Evolutionary conservation across 2,113 vertebrate species (phyloP).

Genomic region (Channa argus): DNA sequence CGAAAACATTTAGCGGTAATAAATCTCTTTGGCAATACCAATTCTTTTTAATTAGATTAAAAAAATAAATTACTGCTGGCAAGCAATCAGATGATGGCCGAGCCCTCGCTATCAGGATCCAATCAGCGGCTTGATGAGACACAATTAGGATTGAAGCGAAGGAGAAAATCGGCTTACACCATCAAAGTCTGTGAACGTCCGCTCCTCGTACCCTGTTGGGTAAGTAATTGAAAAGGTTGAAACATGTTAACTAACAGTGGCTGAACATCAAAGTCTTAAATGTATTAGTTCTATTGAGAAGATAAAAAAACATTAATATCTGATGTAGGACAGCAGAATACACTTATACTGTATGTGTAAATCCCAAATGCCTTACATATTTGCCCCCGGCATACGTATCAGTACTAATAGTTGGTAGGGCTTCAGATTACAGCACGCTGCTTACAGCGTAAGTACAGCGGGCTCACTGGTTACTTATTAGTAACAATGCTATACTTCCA

Average conservation of each 20-base stretch:
- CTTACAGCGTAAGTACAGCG: no score
- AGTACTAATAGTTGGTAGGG: neutral
- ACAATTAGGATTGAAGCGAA: slow-evolving; percentile 67
- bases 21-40: slow-evolving; percentile 57
- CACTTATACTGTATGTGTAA: neutral
- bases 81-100: slow-evolving; percentile 58
- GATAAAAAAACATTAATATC: no score
- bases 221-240: slow-evolving; percentile 53
- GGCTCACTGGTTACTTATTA: no score
- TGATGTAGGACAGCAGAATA: no score
- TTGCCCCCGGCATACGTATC: neutral
- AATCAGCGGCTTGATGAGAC: slow-evolving; percentile 71
- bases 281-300: neutral
- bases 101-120: slow-evolving; percentile 62
- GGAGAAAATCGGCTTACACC: slow-evolving; percentile 69
- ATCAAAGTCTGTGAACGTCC: slow-evolving; percentile 41
- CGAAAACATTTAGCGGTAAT: slow-evolving; percentile 42
- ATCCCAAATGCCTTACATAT: neutral
- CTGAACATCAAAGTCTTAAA: slow-evolving; percentile 11
- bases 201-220: slow-evolving; percentile 46
- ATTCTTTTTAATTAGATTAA: slow-evolving; percentile 70
- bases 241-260: slow-evolving; percentile 16
- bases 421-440: no score
- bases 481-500: no score
- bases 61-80: slow-evolving; percentile 60